These are phyloP conservation scores for Petrocephalus sullivani DNA, from an alignment of 2,797 vertebrate species.

Conservation along the genomic window DNA sequence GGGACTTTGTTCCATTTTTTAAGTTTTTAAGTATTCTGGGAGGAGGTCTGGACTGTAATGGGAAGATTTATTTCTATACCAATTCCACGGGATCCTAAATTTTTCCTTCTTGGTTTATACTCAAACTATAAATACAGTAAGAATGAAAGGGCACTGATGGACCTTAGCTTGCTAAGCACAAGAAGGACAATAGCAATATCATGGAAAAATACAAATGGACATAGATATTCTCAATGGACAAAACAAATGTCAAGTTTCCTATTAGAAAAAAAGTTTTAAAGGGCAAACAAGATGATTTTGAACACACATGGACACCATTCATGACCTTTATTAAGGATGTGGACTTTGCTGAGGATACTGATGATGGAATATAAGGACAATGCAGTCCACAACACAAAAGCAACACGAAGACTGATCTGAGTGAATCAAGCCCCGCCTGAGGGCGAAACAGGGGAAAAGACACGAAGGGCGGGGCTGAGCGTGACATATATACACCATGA, in stretches of 20 bases:
- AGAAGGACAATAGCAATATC: no score
- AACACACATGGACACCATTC: background rate
- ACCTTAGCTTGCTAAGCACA: background rate
- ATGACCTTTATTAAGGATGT: background rate
- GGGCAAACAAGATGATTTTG: background rate
- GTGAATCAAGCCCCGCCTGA: no score
- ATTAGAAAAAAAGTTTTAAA: background rate
- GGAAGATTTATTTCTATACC: background rate
- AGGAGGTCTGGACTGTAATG: background rate
- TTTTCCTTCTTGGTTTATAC: background rate
- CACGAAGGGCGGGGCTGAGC: no score
- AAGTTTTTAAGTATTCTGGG: no score
- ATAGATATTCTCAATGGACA: no score
- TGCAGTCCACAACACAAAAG: background rate
- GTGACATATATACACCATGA: no score
- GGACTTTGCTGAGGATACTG: background rate
- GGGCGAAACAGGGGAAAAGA: no score
- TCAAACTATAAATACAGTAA: background rate
- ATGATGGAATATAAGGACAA: background rate
- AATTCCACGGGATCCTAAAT: background rate
- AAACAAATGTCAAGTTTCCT: background rate
- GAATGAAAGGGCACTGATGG: background rate
- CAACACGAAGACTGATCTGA: background rate
- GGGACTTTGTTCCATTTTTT: no score
- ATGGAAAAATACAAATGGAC: no score